Conservation (phyloP, 2,888 invertebrate genomes). For the Agrochola lota region DNA sequence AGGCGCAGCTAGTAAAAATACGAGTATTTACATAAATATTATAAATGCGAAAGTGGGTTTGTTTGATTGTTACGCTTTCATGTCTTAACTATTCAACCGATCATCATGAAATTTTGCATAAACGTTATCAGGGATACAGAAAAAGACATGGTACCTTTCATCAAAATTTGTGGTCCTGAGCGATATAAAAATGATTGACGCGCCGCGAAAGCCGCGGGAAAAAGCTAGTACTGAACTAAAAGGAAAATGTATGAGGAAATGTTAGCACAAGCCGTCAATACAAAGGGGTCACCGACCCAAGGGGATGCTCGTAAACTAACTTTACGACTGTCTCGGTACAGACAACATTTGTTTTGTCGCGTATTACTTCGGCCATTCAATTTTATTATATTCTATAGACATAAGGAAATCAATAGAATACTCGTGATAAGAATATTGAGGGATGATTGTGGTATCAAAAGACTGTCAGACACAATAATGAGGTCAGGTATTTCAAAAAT, state of each 20-base stretch:
- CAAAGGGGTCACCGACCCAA: constrained; percentile 32
- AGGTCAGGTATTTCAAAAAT: not conserved
- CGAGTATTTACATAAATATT: no score
- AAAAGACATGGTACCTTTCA: no score
- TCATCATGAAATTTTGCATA: no score
- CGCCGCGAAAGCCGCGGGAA: not conserved
- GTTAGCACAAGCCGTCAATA: constrained; percentile 1
- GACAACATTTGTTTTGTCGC: constrained; percentile 27
- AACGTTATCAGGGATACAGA: no score
- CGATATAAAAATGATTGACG: not conserved
- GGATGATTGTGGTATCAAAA: constrained; percentile 18
- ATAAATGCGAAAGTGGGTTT: no score
- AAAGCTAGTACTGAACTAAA: not conserved
- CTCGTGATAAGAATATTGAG: constrained; percentile 8
- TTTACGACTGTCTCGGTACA: constrained; percentile 25
- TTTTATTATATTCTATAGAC: constrained; percentile 42
- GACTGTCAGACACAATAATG: constrained; percentile 2
- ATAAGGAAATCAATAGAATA: constrained; percentile 32
- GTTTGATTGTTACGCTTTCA: no score
- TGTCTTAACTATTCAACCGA: no score
- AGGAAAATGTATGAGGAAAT: not conserved
- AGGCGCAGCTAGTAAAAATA: no score
- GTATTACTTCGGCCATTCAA: constrained; percentile 19
- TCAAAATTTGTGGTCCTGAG: no score
- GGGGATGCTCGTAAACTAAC: constrained; percentile 31